These are phyloP conservation scores for Protonemura montana DNA, from an alignment of 2,888 invertebrate genomes.

Conservation along the genomic window DNA sequence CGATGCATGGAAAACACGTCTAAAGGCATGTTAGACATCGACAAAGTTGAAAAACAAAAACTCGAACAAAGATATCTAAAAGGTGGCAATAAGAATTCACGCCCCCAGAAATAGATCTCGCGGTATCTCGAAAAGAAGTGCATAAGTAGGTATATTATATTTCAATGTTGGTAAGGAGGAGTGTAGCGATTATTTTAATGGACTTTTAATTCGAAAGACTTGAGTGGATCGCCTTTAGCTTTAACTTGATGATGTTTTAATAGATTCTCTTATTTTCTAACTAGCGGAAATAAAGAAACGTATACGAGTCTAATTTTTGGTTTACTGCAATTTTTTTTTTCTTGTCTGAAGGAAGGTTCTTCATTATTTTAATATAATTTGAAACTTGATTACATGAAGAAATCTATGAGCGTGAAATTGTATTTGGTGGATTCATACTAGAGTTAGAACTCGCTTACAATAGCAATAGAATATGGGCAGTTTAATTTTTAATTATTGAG, in stretches of 20 bases:
- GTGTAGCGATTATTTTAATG: slow-evolving; percentile 34
- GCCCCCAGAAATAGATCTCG: not conserved
- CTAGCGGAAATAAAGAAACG: not conserved
- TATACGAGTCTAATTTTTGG: not conserved
- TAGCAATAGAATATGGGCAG: not conserved
- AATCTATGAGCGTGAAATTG: not conserved
- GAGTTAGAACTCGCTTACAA: not conserved
- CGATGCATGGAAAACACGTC: not conserved
- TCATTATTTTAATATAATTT: not conserved
- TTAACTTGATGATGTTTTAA: slow-evolving; percentile 29
- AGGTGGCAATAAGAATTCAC: not conserved
- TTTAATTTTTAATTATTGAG: not conserved
- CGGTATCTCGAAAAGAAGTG: not conserved
- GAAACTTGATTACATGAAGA: not conserved
- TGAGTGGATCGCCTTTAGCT: slow-evolving; percentile 14
- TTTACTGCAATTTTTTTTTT: not conserved
- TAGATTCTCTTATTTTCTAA: slow-evolving; percentile 20
- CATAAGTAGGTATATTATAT: slow-evolving; percentile 9
- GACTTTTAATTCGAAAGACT: slow-evolving; percentile 21
- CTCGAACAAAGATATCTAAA: not conserved
- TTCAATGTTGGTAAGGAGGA: slow-evolving; percentile 2
- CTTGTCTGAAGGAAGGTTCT: too few relatives aligned
- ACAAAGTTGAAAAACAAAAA: not conserved
- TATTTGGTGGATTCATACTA: not conserved
- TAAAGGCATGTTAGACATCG: not conserved